Base-by-base conservation (phyloP, 2,888 invertebrate genomes). In the Caenorhabditis sp. region DNA sequence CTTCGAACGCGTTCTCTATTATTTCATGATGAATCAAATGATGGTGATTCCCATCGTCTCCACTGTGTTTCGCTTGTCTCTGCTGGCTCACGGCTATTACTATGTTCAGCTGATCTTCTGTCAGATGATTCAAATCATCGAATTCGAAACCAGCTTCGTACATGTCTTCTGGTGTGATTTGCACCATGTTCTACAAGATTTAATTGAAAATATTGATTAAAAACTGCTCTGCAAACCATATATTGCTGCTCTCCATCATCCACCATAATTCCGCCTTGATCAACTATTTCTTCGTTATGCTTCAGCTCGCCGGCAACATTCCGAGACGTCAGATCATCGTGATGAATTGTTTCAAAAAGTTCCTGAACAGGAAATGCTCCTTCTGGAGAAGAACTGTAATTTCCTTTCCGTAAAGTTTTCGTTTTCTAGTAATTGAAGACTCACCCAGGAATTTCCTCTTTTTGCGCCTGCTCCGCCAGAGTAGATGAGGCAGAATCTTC, bases 101-200 rank as follows among this genome's bases (percentile, higher is more conserved):
- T 0, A 59, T 24, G 8, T 38, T 68, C 28, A 88, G 19, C 59
- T 89, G 88, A n/a, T 89, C 89, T 22, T 86, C 84, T 3, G 87
- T 86, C 19, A 89, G 66, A 41, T 76, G 59, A 19, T 80, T 77
- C 16, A 85, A 26, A 28, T 84, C 85, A n/a, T 86, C 82, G 3
- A 80, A 58, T 49, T 85, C 87, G 26, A 87, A 76, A 7, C 88
- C 88, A 6, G 86, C 86, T 59, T 86, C 86, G n/a, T 82, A 80
- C 7, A 89, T 54, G 64, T 89, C 86, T 63, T 86, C 88, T 10
- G 69, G 74, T 6, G 80, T 80, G 12, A 89, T 85, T 81, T 88
- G 75, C 24, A 86, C 66, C 59, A 63, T 51, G 16, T 76, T 64
- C 58, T 75, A 16, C 10, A 59, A 41, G 38, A 51, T 51, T n/a